Evolutionary conservation across 1,140 invertebrate genomes (phyloP).

Genomic region (Ruditapes philippinarum): DNA sequence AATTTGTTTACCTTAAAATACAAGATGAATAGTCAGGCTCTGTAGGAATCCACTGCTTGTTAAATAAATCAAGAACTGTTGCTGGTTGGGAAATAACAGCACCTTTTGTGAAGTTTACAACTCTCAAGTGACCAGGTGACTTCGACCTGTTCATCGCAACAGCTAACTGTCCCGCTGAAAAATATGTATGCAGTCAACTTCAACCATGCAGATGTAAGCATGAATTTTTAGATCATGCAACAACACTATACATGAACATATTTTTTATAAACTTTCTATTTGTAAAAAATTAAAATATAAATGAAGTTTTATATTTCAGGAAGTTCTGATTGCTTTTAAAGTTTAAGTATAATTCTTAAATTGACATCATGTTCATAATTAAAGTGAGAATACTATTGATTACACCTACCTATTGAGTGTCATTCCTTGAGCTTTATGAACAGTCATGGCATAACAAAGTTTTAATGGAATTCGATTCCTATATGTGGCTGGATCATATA

Average conservation of each 20-base stretch:
- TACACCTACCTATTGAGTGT: constrained; percentile 18
- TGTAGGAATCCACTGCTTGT: background rate
- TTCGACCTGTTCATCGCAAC: constrained; percentile 38
- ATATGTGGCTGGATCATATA: constrained; percentile 55
- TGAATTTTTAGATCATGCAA: background rate
- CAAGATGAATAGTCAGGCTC: constrained; percentile 13
- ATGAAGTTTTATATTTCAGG: background rate
- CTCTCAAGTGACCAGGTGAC: constrained; percentile 22
- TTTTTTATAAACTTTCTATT: background rate
- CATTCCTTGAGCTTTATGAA: constrained; percentile 68
- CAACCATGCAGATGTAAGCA: constrained; percentile 27
- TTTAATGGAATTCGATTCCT: constrained; percentile 57
- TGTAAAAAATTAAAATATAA: background rate
- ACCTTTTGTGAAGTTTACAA: constrained; percentile 58
- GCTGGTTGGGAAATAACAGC: constrained; percentile 41
- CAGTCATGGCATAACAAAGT: constrained; percentile 63
- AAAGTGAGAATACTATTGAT: constrained; percentile 1
- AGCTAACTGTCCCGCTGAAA: constrained; percentile 60
- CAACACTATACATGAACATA: background rate
- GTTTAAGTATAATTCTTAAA: background rate
- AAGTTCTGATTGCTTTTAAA: background rate
- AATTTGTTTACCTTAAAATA: background rate
- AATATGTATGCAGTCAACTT: constrained; percentile 59
- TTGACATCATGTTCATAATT: background rate
- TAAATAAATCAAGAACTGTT: constrained; percentile 22